Base-by-base conservation (phyloP, 30 jellyfish, hydroid and myxozoan genomes). In the Aurelia sp. region DNA sequence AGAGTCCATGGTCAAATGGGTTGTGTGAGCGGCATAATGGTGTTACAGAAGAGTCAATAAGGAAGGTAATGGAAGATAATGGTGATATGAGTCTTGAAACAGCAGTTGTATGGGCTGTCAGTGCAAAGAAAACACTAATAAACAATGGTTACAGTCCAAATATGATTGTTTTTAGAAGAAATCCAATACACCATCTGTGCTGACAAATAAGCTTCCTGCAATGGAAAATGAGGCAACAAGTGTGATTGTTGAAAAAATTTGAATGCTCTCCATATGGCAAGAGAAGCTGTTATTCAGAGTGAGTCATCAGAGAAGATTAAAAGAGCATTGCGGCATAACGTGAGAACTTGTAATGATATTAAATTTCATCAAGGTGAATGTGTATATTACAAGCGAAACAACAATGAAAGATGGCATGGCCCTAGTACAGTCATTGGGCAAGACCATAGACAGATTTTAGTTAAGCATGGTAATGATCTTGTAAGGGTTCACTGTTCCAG, bases 1-100 rank as follows among this genome's bases (percentile, higher is more conserved):
- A 67, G 41, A 44, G 76, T 21, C 92, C 88, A 12, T 82, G 92
- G 92, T 30, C 77, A 35, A 70, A 82, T 69, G 92, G 86, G 16
- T 13, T 66, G 22, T 67, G 88, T 82, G 92, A 70, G 33, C 78
- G 66, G 22, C 60, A 82, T 31, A 40, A 50, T 31, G 44, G 35
- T 10, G 27, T 58, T 15, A 17, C 8, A 17, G 67, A 20, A 58
- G 67, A 58, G 27, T 15, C 67, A 6, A 58, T 58, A 17, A 58
- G 67, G 27, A 58, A 58, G 27, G 67, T 17, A 55, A 74, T 57
- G 27, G 67, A 58, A 58, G 67, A 58, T 20, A 37, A 37, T 37
- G 22, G 23, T 15, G 27, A 58, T 15, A 15, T 17, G 21, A 23
- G 48, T 72, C 69, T 72, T 40, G 83, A 72, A 72, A 51, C 67